A percentile compares a stretch with the other conserved stretches of the same genome.
These are phyloP conservation scores for Sigmodon hispidus DNA, from an alignment of 2,113 vertebrate genomes.

Conservation along the genomic window DNA sequence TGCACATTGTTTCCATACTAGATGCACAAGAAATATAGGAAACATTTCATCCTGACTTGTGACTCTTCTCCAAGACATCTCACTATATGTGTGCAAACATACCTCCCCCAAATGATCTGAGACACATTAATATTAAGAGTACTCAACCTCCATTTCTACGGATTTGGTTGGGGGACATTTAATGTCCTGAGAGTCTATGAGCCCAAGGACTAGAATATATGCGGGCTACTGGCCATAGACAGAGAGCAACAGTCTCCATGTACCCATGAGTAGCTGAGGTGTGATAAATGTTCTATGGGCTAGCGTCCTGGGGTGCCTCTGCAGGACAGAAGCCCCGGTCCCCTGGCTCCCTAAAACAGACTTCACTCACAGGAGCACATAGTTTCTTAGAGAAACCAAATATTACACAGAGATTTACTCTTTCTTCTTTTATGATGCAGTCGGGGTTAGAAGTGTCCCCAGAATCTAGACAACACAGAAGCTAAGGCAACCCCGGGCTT, in stretches of 20 bases:
- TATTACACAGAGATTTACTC: constrained; percentile 74
- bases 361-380: background rate
- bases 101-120: too few relatives aligned
- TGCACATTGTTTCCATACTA: background rate
- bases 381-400: constrained; percentile 73
- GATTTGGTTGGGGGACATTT: background rate
- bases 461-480: constrained; percentile 63
- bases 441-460: constrained; percentile 66
- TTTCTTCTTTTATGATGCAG: constrained; percentile 6
- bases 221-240: background rate
- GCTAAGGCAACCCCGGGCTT: background rate
- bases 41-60: background rate
- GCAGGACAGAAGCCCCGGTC: background rate
- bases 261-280: background rate
- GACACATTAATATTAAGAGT: background rate
- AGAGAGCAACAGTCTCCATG: background rate
- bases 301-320: background rate
- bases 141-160: background rate
- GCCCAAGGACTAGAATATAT: background rate
- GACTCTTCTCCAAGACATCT: background rate
- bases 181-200: background rate
- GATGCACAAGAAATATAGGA: background rate
- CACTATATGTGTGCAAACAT: background rate
- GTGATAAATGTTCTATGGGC: background rate
- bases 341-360: background rate